Evolutionary conservation across 35 echinoderm and acorn worm species (phyloP), one percentile per base, ranked within the genome.

Genomic region (Ophioderma brevispina): DNA sequence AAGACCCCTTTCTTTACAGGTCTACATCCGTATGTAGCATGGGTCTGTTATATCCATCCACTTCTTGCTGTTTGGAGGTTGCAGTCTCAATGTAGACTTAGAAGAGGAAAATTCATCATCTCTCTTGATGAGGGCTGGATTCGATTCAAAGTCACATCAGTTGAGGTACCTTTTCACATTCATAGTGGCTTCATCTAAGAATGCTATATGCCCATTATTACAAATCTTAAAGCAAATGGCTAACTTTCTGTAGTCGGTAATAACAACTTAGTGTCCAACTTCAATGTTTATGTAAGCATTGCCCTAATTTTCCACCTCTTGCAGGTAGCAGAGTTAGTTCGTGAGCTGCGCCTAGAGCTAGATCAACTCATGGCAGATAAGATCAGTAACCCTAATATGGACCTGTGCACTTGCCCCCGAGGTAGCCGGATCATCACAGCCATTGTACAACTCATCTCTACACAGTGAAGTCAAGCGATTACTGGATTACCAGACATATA

Each of bases 1-100:
- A n/a, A n/a, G n/a, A n/a, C 46, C 8, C 31, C 76, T 35, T 37
- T 21, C 78, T 35, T 32, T 70, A 23, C 33, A 94, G 92, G 86
- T 94, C 33, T 94, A 94, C 87, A 94, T 94, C n/a, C 92, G 92
- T 85, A 87, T 94, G 92, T 36, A 94, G 92, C 75, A 94, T 94
- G 92, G 92, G 39, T 94, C 92, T 25, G 86, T 94, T 11, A 17
- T 46, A 46, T 46, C 41, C 41, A n/a, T 46, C 64, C 89, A 94
- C 50, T 85, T 80, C 0, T 80, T 93, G 63, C 92, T 94, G 1
- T 94, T 94, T 78, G 92, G 92, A 23, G 92, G 92, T n/a, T 94
- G 87, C 80, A 75, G 64, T 36, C 92, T 94, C 21, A 84, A 88
- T 37, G 82, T 94, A 42, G 86, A 94, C 79, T 49, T 94, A 8